Percentiles rank a stretch among this genome's conserved stretches.
These are phyloP conservation scores for Melinopterus prodromus DNA, from an alignment of 2,888 invertebrate genomes.

Conservation along the genomic window DNA sequence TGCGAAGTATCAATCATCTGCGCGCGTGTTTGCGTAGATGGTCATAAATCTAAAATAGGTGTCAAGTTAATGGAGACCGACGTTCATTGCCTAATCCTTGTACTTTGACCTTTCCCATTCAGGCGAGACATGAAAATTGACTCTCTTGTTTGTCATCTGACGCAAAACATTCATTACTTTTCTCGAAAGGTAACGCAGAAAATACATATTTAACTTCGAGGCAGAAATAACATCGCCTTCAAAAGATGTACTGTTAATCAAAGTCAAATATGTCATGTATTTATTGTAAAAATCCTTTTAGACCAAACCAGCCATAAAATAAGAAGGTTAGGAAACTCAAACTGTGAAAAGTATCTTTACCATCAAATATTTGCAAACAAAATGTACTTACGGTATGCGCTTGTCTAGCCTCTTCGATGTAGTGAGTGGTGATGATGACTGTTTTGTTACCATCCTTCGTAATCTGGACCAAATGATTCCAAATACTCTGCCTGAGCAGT, in stretches of 20 bases:
- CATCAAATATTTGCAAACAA: not conserved
- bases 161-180: not conserved
- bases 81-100: conserved; percentile 21
- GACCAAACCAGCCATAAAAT: too few relatives aligned
- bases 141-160: not conserved
- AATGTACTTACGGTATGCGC: conserved; percentile 78
- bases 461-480: conserved; percentile 92
- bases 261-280: too few relatives aligned
- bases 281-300: too few relatives aligned
- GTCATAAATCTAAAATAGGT: not conserved
- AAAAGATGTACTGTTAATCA: too few relatives aligned
- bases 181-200: too few relatives aligned
- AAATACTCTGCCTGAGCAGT: conserved; percentile 88
- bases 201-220: too few relatives aligned
- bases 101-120: conserved; percentile 9
- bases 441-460: conserved; percentile 91
- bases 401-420: conserved; percentile 94
- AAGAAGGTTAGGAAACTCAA: too few relatives aligned
- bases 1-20: not conserved
- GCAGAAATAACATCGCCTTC: too few relatives aligned
- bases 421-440: conserved; percentile 92
- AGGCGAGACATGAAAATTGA: conserved; percentile 10
- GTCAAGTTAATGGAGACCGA: not conserved
- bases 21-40: not conserved
- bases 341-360: too few relatives aligned